Evolutionary conservation across 2,888 invertebrate species (phyloP), one percentile per base, ranked within the genome.

Genomic region (Melanotus villosus): DNA sequence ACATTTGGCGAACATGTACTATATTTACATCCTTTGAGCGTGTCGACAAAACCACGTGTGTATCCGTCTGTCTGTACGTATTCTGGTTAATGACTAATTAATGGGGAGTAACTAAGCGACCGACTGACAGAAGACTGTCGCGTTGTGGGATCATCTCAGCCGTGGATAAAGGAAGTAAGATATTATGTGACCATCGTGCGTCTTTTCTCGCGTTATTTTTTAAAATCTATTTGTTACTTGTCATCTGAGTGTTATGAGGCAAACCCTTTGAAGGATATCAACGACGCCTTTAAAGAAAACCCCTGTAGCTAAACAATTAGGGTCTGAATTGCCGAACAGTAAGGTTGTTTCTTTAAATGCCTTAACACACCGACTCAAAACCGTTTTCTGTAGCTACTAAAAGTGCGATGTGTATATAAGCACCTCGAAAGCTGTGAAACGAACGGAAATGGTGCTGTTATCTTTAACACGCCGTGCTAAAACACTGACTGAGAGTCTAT

Each of bases 401-500:
- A 52, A 59, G 58, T 58, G 57, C 50, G 68, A 52, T 38, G 65
- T 65, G 50, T 65, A 59, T 56, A 65, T 64, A 68, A 68, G 64
- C 58, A 68, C 68, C 68, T 68, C 64, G 58, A 59, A 59, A 59
- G 68, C 59, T 68, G 64, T 81, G 81, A 82, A 82, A 80, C 80
- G 79, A 81, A 80, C 80, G 84, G 84, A 84, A 84, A 84, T 83
- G 80, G 82, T 79, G 79, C 79, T 77, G 83, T 84, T 84, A 84
- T 84, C 84, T 79, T 79, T 76, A 80, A 79, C 82, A 80, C 80
- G 80, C 79, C 76, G 79, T 80, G 80, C 82, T 82, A 82, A 83
- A 83, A 83, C 82, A 82, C 79, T 80, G 81, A 81, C 79, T 81
- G 82, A 80, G 82, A 83, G 80, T 81, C 82, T 82, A 84, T 84